Base-by-base conservation (phyloP, 2,797 vertebrate genomes). In the Cossypha heuglini region DNA sequence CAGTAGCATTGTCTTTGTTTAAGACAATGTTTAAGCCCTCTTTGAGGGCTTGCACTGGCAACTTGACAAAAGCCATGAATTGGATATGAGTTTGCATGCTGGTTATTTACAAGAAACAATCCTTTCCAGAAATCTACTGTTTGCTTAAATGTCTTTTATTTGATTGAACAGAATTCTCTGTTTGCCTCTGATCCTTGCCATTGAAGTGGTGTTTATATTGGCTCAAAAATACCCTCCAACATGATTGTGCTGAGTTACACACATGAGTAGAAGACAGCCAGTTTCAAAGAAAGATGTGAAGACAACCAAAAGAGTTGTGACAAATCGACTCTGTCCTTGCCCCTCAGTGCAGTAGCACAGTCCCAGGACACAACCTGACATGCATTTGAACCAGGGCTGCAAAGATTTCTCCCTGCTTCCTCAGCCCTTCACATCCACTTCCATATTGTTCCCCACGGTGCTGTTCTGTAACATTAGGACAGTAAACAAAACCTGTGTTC, bases 111-210 rank as follows among this genome's bases (percentile, higher is more conserved):
- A 82, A 77, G 61, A 77, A 85, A 54, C 28, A 67, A 25, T 80
- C 74, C 61, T 87, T 94, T 92, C 54, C 58, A 91, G 58, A 88
- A 91, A 86, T 55, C 68, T 90, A 78, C 28, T 94, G 43, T 93
- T 96, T 96, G 62, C 35, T 83, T 90, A 77, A 93, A 83, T 42
- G 17, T 82, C 61, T 93, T 95, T 54, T 87, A 77, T 93, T 86
- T 94, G 81, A 33, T 54, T 54, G 38, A 91, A 68, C 64, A 87
- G 86, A 92, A 91, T 93, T 96, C 59, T 84, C 62, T 95, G 51
- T 93, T 95, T 96, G 77, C 69, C 69, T 92, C 55, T 78, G 55
- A 78, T 86, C 66, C n/a, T 95, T 93, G 55, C 54, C 28, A 20
- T 64, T 92, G 77, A 38, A 63, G 72, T 80, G 58, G 52, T 95